A percentile compares a stretch with the other conserved stretches of the same genome.
phyloP scores from a whole-genome alignment of 2,113 vertebrate genomes.

The Urocolius indicus region DNA sequence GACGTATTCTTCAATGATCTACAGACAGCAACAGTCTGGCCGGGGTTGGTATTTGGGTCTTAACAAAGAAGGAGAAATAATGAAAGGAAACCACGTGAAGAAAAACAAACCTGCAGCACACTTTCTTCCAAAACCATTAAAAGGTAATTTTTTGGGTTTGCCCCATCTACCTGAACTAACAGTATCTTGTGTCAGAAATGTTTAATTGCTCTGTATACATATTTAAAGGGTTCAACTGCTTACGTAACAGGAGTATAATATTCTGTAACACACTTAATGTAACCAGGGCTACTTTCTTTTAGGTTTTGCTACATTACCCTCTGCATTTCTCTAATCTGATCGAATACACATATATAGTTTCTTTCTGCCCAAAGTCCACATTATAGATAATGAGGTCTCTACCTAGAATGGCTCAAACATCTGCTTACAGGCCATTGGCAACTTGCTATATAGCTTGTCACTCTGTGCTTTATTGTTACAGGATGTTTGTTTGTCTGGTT shows the following conservation, averaged over 20 bases:
- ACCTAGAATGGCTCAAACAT: background rate
- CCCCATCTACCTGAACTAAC: background rate
- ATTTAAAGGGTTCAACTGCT: background rate
- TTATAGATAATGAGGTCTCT: background rate
- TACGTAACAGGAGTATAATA: background rate
- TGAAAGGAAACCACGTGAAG: slow-evolving; percentile 99
- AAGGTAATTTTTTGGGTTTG: slow-evolving; percentile 82
- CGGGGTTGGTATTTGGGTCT: slow-evolving; percentile 98
- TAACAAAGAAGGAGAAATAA: slow-evolving; percentile 99
- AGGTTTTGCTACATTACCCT: background rate
- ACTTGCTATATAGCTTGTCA: background rate
- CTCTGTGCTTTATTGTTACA: background rate
- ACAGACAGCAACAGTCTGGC: slow-evolving; percentile 98
- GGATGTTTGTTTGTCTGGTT: background rate
- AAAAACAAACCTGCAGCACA: slow-evolving; percentile 99
- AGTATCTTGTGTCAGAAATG: background rate
- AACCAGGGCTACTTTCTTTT: background rate
- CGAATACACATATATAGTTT: background rate
- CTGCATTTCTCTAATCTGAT: background rate
- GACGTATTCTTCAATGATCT: slow-evolving; percentile 99
- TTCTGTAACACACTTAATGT: background rate
- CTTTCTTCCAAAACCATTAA: slow-evolving; percentile 98
- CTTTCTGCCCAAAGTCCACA: background rate
- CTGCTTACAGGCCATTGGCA: background rate
- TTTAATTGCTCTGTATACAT: background rate